phyloP scores from a whole-genome alignment of 2,888 invertebrate species.

The Tanytarsus gracilentus region DNA sequence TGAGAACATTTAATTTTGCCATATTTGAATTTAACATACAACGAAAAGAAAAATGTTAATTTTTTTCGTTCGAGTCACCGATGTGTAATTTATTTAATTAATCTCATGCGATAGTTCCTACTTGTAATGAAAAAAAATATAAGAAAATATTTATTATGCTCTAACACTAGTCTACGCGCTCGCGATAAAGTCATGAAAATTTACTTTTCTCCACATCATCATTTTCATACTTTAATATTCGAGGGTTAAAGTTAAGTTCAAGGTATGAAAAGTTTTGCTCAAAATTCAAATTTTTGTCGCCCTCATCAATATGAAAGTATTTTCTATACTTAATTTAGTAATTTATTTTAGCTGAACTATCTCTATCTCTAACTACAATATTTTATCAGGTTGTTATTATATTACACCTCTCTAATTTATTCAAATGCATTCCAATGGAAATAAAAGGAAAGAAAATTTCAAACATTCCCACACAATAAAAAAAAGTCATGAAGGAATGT shows the following conservation, averaged over 20 bases:
- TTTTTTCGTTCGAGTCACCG: background rate
- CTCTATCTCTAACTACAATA: too few relatives aligned
- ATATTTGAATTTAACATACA: background rate
- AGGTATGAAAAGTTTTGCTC: too few relatives aligned
- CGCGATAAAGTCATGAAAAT: slow-evolving; percentile 1
- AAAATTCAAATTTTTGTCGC: too few relatives aligned
- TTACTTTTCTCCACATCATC: background rate
- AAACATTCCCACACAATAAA: background rate
- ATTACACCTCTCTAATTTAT: too few relatives aligned
- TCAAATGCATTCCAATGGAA: background rate
- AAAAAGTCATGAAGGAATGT: background rate
- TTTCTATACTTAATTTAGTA: too few relatives aligned
- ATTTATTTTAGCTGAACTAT: too few relatives aligned
- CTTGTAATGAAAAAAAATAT: background rate
- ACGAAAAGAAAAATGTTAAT: slow-evolving; percentile 7
- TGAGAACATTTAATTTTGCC: too few relatives aligned
- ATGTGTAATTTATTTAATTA: slow-evolving; percentile 4
- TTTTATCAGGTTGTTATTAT: background rate
- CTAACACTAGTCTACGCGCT: too few relatives aligned
- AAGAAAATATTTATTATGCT: background rate
- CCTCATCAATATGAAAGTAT: too few relatives aligned
- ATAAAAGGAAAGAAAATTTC: background rate
- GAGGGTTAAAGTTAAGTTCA: too few relatives aligned
- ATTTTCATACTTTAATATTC: background rate
- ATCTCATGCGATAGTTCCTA: slow-evolving; percentile 25